Conservation (phyloP, 2,113 vertebrate genomes). For the Isurus oxyrinchus region DNA sequence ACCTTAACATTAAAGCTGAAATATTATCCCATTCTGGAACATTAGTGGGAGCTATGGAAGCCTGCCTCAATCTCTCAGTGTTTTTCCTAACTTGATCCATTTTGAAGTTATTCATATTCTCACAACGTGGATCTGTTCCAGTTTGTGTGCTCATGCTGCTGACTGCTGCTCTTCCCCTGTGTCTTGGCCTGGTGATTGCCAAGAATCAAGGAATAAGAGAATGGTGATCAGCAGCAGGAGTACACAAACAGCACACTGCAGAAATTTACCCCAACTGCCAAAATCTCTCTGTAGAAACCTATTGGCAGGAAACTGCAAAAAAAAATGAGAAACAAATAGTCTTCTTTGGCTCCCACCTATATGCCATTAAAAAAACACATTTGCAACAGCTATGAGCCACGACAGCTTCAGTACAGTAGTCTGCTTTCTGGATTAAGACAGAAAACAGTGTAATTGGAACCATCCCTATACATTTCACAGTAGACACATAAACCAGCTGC, state of each 20-base stretch:
- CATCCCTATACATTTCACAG: slow-evolving; percentile 24
- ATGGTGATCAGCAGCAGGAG: slow-evolving; percentile 5
- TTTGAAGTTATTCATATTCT: not conserved
- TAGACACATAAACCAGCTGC: slow-evolving; percentile 10
- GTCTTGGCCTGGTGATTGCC: not conserved
- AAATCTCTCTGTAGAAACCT: not conserved
- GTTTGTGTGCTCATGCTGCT: slow-evolving; percentile 5
- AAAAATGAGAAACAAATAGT: not conserved
- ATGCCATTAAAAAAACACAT: slow-evolving; percentile 9
- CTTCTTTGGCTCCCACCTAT: slow-evolving; percentile 7
- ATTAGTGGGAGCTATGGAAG: not conserved
- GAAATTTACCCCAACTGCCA: not conserved
- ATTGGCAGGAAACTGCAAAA: not conserved
- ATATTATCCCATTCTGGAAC: not conserved
- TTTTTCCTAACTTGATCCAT: slow-evolving; percentile 25
- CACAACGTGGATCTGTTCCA: not conserved
- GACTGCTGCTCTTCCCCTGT: slow-evolving; percentile 21
- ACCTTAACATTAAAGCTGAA: not conserved
- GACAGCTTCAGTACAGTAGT: slow-evolving; percentile 30
- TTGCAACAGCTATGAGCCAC: slow-evolving; percentile 6
- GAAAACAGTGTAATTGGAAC: slow-evolving; percentile 31
- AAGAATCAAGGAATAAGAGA: not conserved
- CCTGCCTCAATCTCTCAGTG: not conserved
- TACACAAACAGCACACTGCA: not conserved
- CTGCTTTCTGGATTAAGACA: slow-evolving; percentile 24